Percentiles rank a stretch among this genome's conserved stretches.
Evolutionary conservation across 2,797 vertebrate genomes (phyloP).

Genomic region (Hybognathus amarus): DNA sequence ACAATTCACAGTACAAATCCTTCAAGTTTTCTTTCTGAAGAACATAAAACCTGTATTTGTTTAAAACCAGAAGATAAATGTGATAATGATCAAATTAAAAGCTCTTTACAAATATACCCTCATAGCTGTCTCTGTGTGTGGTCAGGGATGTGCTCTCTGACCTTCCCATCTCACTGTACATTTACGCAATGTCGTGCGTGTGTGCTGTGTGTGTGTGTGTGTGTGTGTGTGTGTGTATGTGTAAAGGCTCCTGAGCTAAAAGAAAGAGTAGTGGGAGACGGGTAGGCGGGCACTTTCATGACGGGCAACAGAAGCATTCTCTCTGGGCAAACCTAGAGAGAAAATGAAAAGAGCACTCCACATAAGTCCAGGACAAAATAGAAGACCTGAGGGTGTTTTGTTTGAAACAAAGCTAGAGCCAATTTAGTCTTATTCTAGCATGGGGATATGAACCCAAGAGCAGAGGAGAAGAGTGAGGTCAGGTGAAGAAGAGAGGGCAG

Average conservation of each 20-base stretch:
- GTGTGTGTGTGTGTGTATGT: constrained; percentile 44
- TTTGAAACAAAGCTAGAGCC: constrained; percentile 76
- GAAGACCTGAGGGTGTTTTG: constrained; percentile 61
- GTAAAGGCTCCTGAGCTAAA: constrained; percentile 87
- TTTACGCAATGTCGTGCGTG: constrained; percentile 28
- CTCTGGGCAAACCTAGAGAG: constrained; percentile 99
- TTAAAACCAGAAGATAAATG: constrained; percentile 84
- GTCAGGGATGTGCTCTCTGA: constrained; percentile 32
- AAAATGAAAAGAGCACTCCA: constrained; percentile 92
- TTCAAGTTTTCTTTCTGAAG: constrained; percentile 85
- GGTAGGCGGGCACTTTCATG: constrained; percentile 99
- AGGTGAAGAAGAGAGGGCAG: constrained; percentile 23
- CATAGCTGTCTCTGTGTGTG: constrained; percentile 66
- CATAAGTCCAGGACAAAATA: constrained; percentile 84
- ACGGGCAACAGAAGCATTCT: constrained; percentile 99
- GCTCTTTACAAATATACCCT: constrained; percentile 88
- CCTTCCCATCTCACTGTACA: constrained; percentile 54
- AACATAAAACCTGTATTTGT: constrained; percentile 87
- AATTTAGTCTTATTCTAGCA: constrained; percentile 64
- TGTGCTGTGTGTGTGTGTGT: constrained; percentile 38
- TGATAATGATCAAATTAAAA: constrained; percentile 71
- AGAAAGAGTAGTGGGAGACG: constrained; percentile 98
- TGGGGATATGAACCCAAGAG: constrained; percentile 22
- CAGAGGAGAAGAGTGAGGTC: constrained; percentile 12
- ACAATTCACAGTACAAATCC: constrained; percentile 98